Base-by-base conservation (phyloP, 2,113 vertebrate genomes). In the Mesoclemmys tuberculata region DNA sequence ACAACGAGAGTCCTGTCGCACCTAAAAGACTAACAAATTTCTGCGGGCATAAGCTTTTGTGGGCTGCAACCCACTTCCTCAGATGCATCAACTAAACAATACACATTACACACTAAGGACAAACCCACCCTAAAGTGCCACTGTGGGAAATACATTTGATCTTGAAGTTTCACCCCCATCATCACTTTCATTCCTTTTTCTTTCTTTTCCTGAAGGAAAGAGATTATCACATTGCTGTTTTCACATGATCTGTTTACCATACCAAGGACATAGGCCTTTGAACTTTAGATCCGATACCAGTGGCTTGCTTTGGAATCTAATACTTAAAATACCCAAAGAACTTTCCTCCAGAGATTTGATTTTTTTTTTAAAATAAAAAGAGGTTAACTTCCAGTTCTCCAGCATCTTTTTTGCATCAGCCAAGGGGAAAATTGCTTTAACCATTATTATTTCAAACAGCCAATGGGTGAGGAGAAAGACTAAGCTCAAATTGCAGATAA, bases 201-300 rank as follows among this genome's bases (percentile, higher is more conserved):
- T 52, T 56, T 46, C 26, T n/a, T 49, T 79, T 90, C 71, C 35
- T 21, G 58, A 74, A 48, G 74, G 84, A 77, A 48, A 51, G 80
- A 24, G 71, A 84, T 90, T 84, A 84, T 79, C 87, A 52, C 52
- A 3, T 48, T 21, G 51, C 35, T 4, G 10, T 22, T 38, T 90
- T n/a, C 21, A 71, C 82, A 44, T 79, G 88, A 84, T 90, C 88
- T 90, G 77, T 90, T 90, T 84, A 84, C 88, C 88, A 90, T 90
- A 52, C 54, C 58, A 26, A 90, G 78, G 81, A 84, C 88, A 64
- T 35, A 54, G 83, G 88, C 82, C 88, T 90, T 90, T 90, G 88
- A 90, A 90, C 88, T 84, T 64, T 56, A 78, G 77, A 79, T 64
- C 88, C 44, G 49, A 61, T 49, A 51, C 88, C 35, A 58, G 64